These are phyloP conservation scores for Entomobrya multifasciata DNA, from an alignment of 2,888 invertebrate species.

Conservation along the genomic window DNA sequence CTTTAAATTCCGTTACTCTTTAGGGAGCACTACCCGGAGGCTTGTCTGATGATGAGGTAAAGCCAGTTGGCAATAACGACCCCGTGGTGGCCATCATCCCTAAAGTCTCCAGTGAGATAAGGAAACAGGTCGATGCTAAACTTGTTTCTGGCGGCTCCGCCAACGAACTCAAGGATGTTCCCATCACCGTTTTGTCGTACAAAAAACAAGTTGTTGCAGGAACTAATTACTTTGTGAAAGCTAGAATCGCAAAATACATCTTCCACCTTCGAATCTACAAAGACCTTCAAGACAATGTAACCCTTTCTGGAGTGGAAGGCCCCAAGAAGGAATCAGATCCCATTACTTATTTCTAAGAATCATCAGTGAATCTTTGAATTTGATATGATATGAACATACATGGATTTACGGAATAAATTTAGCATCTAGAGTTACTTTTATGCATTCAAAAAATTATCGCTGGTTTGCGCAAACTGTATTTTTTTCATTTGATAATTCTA, in stretches of 20 bases:
- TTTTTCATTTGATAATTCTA: no score
- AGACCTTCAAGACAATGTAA: background rate
- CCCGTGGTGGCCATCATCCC: background rate
- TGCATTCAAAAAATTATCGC: no score
- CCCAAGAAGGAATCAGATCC: conserved; percentile 30
- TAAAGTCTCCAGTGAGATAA: conserved; percentile 6
- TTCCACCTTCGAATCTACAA: conserved; percentile 46
- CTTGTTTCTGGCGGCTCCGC: background rate
- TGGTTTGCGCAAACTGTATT: background rate
- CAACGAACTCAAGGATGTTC: background rate
- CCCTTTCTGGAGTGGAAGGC: background rate
- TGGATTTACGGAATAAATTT: background rate
- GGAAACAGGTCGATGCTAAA: conserved; percentile 22
- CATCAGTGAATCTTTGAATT: background rate
- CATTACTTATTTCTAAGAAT: conserved; percentile 29
- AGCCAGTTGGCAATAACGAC: conserved; percentile 17
- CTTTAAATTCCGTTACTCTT: no score
- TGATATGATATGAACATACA: background rate
- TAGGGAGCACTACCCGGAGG: conserved; percentile 15
- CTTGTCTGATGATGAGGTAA: conserved; percentile 26
- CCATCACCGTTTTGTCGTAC: conserved; percentile 23
- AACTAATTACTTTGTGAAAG: conserved; percentile 57
- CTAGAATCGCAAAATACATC: conserved; percentile 33
- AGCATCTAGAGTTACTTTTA: no score
- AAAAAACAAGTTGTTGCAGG: conserved; percentile 60